Conservation (phyloP, 2,888 invertebrate species). For the Mayetiola destructor region DNA sequence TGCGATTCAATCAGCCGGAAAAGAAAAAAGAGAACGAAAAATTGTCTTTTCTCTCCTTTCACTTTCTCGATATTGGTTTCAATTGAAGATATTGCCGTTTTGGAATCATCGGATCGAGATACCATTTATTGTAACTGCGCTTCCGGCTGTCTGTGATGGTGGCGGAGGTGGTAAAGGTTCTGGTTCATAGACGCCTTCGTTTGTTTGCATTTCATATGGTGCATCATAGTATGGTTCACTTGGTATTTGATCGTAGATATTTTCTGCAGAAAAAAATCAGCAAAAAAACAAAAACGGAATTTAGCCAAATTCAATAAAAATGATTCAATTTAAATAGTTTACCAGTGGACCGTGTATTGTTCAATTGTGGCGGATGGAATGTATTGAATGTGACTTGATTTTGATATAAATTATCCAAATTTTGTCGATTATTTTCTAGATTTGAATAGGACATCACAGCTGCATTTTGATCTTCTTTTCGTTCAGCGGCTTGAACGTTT, state of each 20-base stretch:
- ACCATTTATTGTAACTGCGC: conserved; percentile 73
- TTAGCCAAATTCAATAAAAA: not conserved
- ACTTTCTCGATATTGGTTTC: not conserved
- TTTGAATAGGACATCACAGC: conserved; percentile 83
- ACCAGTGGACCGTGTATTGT: conserved; percentile 14
- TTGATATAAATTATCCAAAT: conserved; percentile 22
- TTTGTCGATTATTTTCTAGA: conserved; percentile 46
- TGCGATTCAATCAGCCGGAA: not conserved
- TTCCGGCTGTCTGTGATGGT: conserved; percentile 26
- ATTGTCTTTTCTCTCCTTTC: no score
- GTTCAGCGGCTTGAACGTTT: conserved; percentile 71
- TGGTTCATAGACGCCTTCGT: conserved; percentile 43
- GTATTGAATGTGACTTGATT: conserved; percentile 34
- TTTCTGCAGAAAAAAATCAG: conserved; percentile 31
- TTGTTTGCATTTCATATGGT: conserved; percentile 50
- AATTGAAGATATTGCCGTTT: not conserved
- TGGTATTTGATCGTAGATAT: conserved; percentile 47
- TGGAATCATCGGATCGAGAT: conserved; percentile 59
- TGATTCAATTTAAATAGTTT: not conserved
- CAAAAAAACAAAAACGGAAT: not conserved
- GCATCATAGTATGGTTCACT: conserved; percentile 62
- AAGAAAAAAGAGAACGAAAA: not conserved
- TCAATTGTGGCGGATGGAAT: conserved; percentile 24
- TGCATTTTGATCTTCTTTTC: conserved; percentile 73
- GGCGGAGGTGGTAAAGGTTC: conserved; percentile 31